Evolutionary conservation across 2,113 vertebrate genomes (phyloP), one percentile per base, ranked within the genome.

Genomic region (Struthidea cinerea): DNA sequence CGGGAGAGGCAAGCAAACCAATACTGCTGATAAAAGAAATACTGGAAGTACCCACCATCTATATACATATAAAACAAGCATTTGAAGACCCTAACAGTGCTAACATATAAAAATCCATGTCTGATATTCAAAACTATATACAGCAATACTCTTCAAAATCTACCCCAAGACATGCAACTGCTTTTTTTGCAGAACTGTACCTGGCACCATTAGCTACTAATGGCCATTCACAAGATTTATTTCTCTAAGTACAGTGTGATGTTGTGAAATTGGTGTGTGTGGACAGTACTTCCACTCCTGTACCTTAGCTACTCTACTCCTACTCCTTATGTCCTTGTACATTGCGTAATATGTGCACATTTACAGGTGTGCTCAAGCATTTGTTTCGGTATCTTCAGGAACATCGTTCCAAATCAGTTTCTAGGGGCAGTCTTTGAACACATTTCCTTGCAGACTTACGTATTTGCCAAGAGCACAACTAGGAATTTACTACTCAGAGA

Each of bases 381-480:
- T 92, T 94, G 70, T 78, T 55, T 41, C 75, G 67, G 15, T 68
- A 88, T 78, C 83, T 94, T 95, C 80, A 84, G 77, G 37, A 95
- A 71, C 69, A 70, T 77, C 85, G 75, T 49, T 92, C 49, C 70
- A 92, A 91, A 89, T 93, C 67, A 68, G 53, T 84, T 92, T 96
- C 73, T 69, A 84, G 55, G 44, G 60, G 56, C 87, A 90, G 63
- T 71, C 85, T 89, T 96, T 80, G 76, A 93, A 83, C 70, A 96
- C 44, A 84, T 80, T 87, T 96, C 60, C 82, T 76, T 87, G 52
- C 57, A 93, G 67, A 63, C 73, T 86, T 84, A 89, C 11, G 64
- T 87, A 59, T 94, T 94, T 81, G 71, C 85, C 87, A 96, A 94
- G 76, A 90, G 30, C 63, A 93, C 63, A 84, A 93, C 84, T 77